Evolutionary conservation across 2,113 vertebrate genomes (phyloP), one percentile per base, ranked within the genome.

Genomic region (Patagioenas fasciata): DNA sequence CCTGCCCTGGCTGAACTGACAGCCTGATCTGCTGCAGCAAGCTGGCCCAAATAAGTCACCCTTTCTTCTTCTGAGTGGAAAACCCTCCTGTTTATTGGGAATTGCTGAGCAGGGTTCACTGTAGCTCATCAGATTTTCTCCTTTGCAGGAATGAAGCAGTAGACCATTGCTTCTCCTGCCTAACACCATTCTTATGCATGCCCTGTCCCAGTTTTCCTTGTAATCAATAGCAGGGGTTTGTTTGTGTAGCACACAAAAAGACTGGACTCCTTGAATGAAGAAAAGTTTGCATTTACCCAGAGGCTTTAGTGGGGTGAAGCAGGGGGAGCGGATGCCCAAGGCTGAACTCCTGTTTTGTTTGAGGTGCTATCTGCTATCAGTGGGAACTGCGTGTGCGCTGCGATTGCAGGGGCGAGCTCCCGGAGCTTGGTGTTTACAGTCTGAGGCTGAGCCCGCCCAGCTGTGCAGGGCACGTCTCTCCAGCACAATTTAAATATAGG

Each of bases 401-500:
- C 0, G 7, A 31, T n/a, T 13, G 58, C 13, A 8, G 1, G 47
- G 64, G 47, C 1, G 3, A 57, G 58, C 83, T 11, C 38, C 28
- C 19, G 0, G 28, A 50, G 34, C 80, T 77, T 3, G 0, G 4
- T 38, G 71, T 70, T 69, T 50, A 7, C 4, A 13, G 54, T 2
- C 14, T 66, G 0, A 61, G 89, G 75, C 93, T 56, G 60, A 83
- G 75, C 77, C 53, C 1, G 3, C 44, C 28, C 44, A 38, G 53
- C 18, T 5, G 1, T 0, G 2, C 7, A 11, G 21, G 9, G 19
- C 8, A 3, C 1, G 1, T 28, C 61, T 57, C 2, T 64, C 51
- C 42, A 34, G 80, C 70, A 36, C 53, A 21, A 15, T 57, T 84
- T 32, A 61, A 61, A 20, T 15, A 19, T 2, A 2, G 44, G 48